Evolutionary conservation across 2,797 vertebrate species (phyloP), one percentile per base, ranked within the genome.

Genomic region (Luscinia luscinia): DNA sequence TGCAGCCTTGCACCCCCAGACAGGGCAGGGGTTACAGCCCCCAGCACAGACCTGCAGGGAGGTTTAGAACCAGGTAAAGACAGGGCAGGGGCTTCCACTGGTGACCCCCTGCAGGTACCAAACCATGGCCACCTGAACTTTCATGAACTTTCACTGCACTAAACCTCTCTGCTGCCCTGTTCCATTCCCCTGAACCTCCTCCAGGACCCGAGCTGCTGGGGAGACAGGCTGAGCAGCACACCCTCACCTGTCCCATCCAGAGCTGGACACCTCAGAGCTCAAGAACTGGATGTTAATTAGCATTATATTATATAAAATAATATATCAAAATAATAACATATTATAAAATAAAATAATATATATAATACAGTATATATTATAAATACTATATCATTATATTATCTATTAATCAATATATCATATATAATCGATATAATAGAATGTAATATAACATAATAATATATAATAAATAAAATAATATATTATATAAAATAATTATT

Each of bases 191-290:
- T n/a, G 17, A 61, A 26, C 22, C 13, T 61, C 19, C 45, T 75
- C 30, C 21, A 20, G 32, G 82, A 24, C 10, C 66, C 0, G 5
- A 84, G 75, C 26, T 36, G 20, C 22, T 74, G 40, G 3, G 5
- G 26, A 64, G 49, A 9, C 51, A 34, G 23, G 5, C 15, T 48
- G 70, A n/a, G 32, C 66, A 75, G 62, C n/a, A 40, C 3, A 2
- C 1, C 46, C 68, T 12, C 0, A 16, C 0, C 1, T 19, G 27
- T n/a, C 24, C 20, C 11, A 19, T 43, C 16, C 0, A 0, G 38
- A 63, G 49, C 52, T 12, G 38, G 46, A 26, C 51, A 22, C 32
- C 69, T 14, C 1, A 0, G 59, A 38, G 88, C 68, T 85, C 79
- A 16, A 12, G 26, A 52, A 8, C 6, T 6, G 3, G 41, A 1